Evolutionary conservation across 2,797 vertebrate species (phyloP), one percentile per base, ranked within the genome.

Genomic region (Alexandromys oeconomus): DNA sequence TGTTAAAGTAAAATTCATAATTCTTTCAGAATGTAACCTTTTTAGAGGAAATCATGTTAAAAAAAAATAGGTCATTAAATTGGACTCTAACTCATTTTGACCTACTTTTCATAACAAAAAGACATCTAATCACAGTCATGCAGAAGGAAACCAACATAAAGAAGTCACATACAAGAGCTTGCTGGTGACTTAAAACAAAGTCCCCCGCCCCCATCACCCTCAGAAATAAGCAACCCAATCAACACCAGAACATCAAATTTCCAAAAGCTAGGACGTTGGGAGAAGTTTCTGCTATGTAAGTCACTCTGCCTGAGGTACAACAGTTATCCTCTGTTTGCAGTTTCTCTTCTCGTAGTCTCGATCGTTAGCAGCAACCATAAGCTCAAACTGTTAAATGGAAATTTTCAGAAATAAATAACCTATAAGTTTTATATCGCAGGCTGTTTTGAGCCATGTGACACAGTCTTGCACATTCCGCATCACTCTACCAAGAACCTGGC

Each of bases 11-110:
- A n/a, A 76, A n/a, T 15, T 21, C 37, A 21, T 61, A 91, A 40
- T 43, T 57, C 14, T n/a, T 34, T 87, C n/a, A 89, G 40, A 93
- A 91, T 65, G 21, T 87, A 13, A 90, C 27, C 13, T 69, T 80
- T 81, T 93, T 46, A 48, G 6, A 85, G 3, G n/a, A 29, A 77
- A 89, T 71, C 8, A 71, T 93, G 59, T 84, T 93, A n/a, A n/a
- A n/a, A 94, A 91, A 89, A 92, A 40, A 21, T 13, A 91, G 13
- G 13, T 87, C 80, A 48, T 91, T 85, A 23, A 34, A 29, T 3
- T 71, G 29, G 7, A 17, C n/a, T 9, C 10, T 94, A 82, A 82
- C 46, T 25, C 48, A 93, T 57, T 27, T 67, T 67, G 65, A 57
- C 25, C 19, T 31, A 34, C 25, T 5, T 59, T n/a, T 92, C 43